phyloP scores from a whole-genome alignment of 2,113 vertebrate species.

The Sisor rabdophorus region DNA sequence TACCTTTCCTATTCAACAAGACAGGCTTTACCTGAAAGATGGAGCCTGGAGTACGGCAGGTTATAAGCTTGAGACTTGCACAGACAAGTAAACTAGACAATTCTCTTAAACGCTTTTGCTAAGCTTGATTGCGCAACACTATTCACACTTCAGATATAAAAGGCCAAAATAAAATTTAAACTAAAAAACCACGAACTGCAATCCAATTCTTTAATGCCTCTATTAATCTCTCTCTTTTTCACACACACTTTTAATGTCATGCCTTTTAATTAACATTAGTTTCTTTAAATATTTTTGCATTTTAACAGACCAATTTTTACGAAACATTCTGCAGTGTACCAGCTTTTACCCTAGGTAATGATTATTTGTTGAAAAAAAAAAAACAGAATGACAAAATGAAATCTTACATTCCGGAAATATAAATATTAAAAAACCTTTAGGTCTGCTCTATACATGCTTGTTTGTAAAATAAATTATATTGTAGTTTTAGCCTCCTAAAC shows the following conservation, averaged over 20 bases:
- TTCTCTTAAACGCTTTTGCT: neutral
- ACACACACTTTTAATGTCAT: neutral
- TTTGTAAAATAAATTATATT: neutral
- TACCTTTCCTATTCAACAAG: conserved; percentile 23
- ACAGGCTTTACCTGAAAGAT: conserved; percentile 38
- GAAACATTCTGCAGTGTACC: conserved; percentile 18
- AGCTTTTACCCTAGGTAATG: neutral
- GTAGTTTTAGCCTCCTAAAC: neutral
- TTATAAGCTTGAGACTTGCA: neutral
- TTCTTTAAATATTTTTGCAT: conserved; percentile 33
- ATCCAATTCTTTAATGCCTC: no score
- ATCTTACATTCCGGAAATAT: neutral
- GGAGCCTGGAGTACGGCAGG: neutral
- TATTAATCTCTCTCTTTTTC: neutral
- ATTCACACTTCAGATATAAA: neutral
- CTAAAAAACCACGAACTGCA: no score
- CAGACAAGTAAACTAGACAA: neutral
- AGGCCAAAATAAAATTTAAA: no score
- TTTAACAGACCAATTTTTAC: neutral
- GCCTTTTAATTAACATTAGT: neutral
- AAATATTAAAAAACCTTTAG: neutral
- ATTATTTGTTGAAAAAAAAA: neutral
- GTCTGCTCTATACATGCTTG: neutral
- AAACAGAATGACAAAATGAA: no score
- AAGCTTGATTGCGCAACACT: neutral